Evolutionary conservation across 1,140 invertebrate species (phyloP).

Genomic region (Zaprionus lachaisei): DNA sequence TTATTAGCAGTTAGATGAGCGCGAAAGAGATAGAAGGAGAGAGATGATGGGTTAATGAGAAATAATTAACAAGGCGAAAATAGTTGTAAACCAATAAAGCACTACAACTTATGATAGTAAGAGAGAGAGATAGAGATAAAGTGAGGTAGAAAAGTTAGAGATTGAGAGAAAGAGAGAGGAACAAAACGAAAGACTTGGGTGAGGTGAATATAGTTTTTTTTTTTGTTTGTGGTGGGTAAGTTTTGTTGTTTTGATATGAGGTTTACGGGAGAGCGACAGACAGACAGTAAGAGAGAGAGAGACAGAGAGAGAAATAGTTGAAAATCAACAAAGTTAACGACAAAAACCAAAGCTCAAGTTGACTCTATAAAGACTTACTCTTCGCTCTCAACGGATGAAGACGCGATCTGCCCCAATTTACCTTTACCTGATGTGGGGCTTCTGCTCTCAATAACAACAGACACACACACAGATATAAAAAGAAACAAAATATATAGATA

Average conservation of each 20-base stretch:
- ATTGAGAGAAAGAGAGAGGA: constrained; percentile 6
- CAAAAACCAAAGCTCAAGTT: constrained; percentile 65
- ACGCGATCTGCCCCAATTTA: constrained; percentile 79
- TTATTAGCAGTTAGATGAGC: constrained; percentile 35
- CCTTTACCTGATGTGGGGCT: constrained; percentile 83
- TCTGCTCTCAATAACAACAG: constrained; percentile 69
- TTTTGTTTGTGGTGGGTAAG: constrained; percentile 21
- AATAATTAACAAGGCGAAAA: background rate
- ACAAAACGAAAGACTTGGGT: constrained; percentile 9
- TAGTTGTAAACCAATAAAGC: constrained; percentile 62
- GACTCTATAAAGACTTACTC: constrained; percentile 77
- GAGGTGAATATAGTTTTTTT: constrained; percentile 19
- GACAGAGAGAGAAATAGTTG: constrained; percentile 54
- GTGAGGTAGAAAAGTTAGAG: constrained; percentile 7
- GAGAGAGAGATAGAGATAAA: constrained; percentile 27
- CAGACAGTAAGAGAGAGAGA: background rate
- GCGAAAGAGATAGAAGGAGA: constrained; percentile 24
- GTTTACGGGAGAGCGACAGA: constrained; percentile 16
- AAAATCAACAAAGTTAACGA: constrained; percentile 78
- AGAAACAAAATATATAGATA: constrained; percentile 69
- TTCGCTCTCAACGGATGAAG: constrained; percentile 81
- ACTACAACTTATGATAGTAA: constrained; percentile 68
- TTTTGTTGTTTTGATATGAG: constrained; percentile 26
- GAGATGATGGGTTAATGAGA: constrained; percentile 1
- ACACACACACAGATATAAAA: constrained; percentile 74